Evolutionary conservation across 2,888 invertebrate genomes (phyloP).

Genomic region (Leptogaster cylindrica): DNA sequence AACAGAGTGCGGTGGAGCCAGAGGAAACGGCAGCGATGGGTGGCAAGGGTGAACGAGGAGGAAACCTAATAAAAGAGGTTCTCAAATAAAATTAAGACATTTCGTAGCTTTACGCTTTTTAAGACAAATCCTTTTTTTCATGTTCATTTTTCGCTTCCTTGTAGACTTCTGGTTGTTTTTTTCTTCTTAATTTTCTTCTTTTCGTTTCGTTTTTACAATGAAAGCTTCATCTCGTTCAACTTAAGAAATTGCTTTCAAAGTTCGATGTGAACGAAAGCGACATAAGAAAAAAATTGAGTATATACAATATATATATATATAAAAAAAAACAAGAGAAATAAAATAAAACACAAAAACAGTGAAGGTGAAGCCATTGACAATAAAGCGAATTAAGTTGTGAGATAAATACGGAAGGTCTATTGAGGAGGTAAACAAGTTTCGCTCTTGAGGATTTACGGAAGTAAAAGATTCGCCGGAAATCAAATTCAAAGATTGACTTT

Average conservation of each 20-base stretch:
- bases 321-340: no score
- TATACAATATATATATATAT: no score
- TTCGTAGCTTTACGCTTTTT: slow-evolving; percentile 29
- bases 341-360: no score
- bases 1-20: not conserved
- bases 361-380: slow-evolving; percentile 1
- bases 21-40: not conserved
- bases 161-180: not conserved
- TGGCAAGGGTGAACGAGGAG: not conserved
- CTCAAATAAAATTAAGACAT: slow-evolving; percentile 30
- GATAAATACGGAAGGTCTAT: not conserved
- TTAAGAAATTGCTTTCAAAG: slow-evolving; percentile 2
- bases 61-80: slow-evolving; percentile 16
- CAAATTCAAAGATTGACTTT: slow-evolving; percentile 2
- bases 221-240: not conserved
- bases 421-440: slow-evolving; percentile 2
- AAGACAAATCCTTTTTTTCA: slow-evolving; percentile 4
- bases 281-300: no score
- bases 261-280: not conserved
- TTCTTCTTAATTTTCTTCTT: not conserved
- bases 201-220: not conserved
- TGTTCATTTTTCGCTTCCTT: no score
- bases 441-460: not conserved
- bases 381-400: not conserved
- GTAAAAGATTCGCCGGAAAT: not conserved